Percentiles rank a stretch among this genome's conserved stretches.
Evolutionary conservation across 2,888 invertebrate species (phyloP).

Genomic region (Poecilus cupreus): DNA sequence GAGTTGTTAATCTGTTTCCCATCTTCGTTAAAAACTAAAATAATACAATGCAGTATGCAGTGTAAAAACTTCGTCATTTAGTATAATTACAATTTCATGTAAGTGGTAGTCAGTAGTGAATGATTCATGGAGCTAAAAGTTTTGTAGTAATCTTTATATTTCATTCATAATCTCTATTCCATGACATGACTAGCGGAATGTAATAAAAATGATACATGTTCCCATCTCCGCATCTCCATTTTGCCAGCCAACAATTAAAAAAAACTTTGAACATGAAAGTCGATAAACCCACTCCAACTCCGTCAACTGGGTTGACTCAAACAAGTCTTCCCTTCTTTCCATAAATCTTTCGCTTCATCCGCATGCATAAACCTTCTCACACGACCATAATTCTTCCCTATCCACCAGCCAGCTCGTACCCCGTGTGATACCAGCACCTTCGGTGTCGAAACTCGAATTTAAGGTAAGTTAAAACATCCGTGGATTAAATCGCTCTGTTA

Average conservation of each 20-base stretch:
- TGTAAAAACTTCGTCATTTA: background rate
- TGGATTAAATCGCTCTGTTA: conserved; percentile 31
- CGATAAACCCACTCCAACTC: background rate
- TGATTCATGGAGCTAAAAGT: background rate
- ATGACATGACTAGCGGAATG: background rate
- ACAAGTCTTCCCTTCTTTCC: conserved; percentile 21
- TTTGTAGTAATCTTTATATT: conserved; percentile 20
- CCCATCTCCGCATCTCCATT: background rate
- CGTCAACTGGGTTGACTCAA: background rate
- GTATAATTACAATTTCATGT: background rate
- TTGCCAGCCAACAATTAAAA: conserved; percentile 12
- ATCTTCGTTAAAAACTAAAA: too few relatives aligned
- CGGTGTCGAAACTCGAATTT: conserved; percentile 24
- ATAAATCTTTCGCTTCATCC: conserved; percentile 33
- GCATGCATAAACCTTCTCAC: conserved; percentile 37
- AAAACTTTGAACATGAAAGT: conserved; percentile 8
- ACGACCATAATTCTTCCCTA: conserved; percentile 6
- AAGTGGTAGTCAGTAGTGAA: background rate
- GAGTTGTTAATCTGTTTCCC: too few relatives aligned
- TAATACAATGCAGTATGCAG: too few relatives aligned
- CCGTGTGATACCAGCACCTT: conserved; percentile 13
- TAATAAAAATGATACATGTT: conserved; percentile 23
- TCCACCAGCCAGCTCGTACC: background rate
- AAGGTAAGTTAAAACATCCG: conserved; percentile 41
- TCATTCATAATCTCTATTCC: conserved; percentile 22